Base-by-base conservation (phyloP, 2,113 vertebrate genomes). In the Ameiurus melas region DNA sequence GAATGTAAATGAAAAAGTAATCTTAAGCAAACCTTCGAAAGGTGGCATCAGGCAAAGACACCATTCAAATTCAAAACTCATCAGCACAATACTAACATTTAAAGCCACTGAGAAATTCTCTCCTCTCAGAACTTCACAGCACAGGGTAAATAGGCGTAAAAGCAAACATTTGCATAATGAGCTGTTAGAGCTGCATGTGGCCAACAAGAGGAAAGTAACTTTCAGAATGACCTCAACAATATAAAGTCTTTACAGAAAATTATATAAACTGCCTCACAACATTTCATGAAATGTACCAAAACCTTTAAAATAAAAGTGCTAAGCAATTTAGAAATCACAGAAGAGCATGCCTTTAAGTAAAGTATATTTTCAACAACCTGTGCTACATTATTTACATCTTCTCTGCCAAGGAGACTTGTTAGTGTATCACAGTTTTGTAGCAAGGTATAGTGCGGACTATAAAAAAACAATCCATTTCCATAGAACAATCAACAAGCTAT, bases 1-100 rank as follows among this genome's bases (percentile, higher is more conserved):
- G 39, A 87, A 83, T 60, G 79, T n/a, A 83, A 87, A 83, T 75
- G 25, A 83, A 71, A 36, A 5, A 83, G 71, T 30, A 66, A 70
- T 39, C 27, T 16, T n/a, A 55, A 43, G 12, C 10, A 55, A 83
- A 47, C 27, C 3, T 16, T 77, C n/a, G 14, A 66, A 84, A 78
- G 22, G 55, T 55, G 71, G 58, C 57, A 68, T 84, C 10, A 68
- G 43, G 51, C 30, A 68, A 83, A 47, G 10, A 53, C 3, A 20
- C 22, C 17, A 73, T 77, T 84, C 4, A 66, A 78, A 84, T 78
- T 88, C 82, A 64, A 30, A 47, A 36, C 71, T n/a, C n/a, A 30
- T 30, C 30, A 64, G 43, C 43, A 66, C 77, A 53, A 51, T 53
- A 30, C 27, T 17, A 55, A 20, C 39, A 66, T 55, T 53, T 27